Conservation (phyloP, 2,113 vertebrate species). For the Macquaria australasica region DNA sequence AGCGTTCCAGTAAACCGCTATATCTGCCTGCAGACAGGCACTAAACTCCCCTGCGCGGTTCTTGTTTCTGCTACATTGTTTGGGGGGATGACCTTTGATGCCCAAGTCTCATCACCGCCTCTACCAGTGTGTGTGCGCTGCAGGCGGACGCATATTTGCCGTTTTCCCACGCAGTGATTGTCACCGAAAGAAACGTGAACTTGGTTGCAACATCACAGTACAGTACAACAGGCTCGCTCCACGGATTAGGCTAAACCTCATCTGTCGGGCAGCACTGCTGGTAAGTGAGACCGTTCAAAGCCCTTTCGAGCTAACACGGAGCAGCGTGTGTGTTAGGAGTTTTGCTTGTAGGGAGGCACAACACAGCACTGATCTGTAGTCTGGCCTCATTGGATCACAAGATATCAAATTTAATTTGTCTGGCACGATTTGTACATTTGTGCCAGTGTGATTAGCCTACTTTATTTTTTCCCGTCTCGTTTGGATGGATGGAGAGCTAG, state of each 20-base stretch:
- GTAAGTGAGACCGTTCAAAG: slow-evolving; percentile 50
- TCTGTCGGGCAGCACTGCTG: slow-evolving; percentile 45
- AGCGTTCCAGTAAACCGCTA: slow-evolving; percentile 24
- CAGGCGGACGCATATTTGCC: slow-evolving; percentile 7
- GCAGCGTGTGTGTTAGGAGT: background rate
- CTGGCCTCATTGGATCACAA: slow-evolving; percentile 23
- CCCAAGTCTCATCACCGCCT: background rate
- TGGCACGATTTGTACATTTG: background rate
- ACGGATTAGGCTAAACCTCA: slow-evolving; percentile 32
- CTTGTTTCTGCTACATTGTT: background rate
- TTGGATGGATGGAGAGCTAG: background rate
- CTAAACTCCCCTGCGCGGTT: background rate
- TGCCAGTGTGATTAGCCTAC: background rate
- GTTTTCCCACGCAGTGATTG: slow-evolving; percentile 27
- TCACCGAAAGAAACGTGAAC: slow-evolving; percentile 50
- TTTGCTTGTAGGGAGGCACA: background rate
- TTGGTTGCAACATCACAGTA: slow-evolving; percentile 47
- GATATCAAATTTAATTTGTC: slow-evolving; percentile 14
- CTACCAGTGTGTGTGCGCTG: background rate
- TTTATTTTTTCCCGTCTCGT: too few relatives aligned
- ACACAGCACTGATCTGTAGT: background rate
- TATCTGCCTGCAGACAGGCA: background rate
- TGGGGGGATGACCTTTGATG: slow-evolving; percentile 13
- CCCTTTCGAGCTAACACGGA: background rate
- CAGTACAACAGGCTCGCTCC: slow-evolving; percentile 21